A percentile compares a stretch with the other conserved stretches of the same genome.
These are phyloP conservation scores for Drosophila formosana DNA, from an alignment of 2,888 invertebrate genomes.

Conservation along the genomic window DNA sequence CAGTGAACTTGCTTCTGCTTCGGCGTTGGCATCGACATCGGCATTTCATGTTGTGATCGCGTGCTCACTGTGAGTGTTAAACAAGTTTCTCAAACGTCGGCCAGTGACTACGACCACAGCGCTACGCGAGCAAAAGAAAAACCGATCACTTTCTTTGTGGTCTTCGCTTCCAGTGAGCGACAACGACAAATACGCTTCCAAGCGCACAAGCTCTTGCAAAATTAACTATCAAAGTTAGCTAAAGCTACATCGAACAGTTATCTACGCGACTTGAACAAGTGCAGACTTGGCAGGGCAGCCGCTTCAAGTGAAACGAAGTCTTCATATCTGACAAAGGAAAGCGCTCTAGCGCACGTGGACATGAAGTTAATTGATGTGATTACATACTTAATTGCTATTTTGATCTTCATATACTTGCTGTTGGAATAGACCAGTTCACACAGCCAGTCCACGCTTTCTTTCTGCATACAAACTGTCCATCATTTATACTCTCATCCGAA, in stretches of 20 bases:
- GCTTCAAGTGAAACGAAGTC: slow-evolving; percentile 35
- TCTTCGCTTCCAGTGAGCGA: slow-evolving; percentile 59
- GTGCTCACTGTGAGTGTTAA: slow-evolving; percentile 59
- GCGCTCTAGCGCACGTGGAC: slow-evolving; percentile 74
- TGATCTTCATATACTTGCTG: slow-evolving; percentile 82
- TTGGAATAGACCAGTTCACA: slow-evolving; percentile 63
- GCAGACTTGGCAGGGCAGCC: slow-evolving; percentile 55
- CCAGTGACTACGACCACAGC: slow-evolving; percentile 9
- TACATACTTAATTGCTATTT: slow-evolving; percentile 82
- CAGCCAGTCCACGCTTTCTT: slow-evolving; percentile 11
- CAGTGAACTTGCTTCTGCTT: slow-evolving; percentile 28
- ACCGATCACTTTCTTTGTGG: slow-evolving; percentile 77
- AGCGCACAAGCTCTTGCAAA: slow-evolving; percentile 27
- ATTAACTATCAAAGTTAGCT: slow-evolving; percentile 31
- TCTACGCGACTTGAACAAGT: slow-evolving; percentile 68
- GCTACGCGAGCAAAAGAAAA: slow-evolving; percentile 44
- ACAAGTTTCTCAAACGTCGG: slow-evolving; percentile 58
- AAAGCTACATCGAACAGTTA: slow-evolving; percentile 60
- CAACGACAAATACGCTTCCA: slow-evolving; percentile 52
- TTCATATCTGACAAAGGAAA: slow-evolving; percentile 56
- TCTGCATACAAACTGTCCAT: slow-evolving; percentile 1
- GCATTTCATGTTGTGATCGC: slow-evolving; percentile 58
- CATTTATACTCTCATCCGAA: slow-evolving; percentile 1
- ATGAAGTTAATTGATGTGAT: slow-evolving; percentile 84
- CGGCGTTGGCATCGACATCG: slow-evolving; percentile 18